A percentile compares a stretch with the other conserved stretches of the same genome.
Evolutionary conservation across 2,113 vertebrate species (phyloP).

Genomic region (Mellivora capensis): DNA sequence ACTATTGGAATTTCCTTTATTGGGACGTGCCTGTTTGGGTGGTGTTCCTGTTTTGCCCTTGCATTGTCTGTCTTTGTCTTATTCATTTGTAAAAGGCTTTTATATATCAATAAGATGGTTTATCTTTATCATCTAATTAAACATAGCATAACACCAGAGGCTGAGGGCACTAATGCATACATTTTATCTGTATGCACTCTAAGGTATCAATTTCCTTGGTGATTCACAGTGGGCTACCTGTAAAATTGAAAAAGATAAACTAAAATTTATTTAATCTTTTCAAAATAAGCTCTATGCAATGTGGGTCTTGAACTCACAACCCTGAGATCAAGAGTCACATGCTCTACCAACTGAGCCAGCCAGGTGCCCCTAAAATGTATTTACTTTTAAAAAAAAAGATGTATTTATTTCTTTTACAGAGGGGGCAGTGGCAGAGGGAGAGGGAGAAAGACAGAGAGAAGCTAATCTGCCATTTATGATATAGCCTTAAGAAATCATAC

Average conservation of each 20-base stretch:
- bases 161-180: neutral
- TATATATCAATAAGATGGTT: neutral
- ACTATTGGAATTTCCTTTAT: neutral
- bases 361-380: neutral
- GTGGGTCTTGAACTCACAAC: neutral
- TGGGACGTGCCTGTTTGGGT: neutral
- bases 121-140: neutral
- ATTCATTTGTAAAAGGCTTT: neutral
- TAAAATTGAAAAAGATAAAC: conserved; percentile 40
- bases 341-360: neutral
- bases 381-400: neutral
- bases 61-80: neutral
- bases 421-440: neutral
- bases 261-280: conserved; percentile 7
- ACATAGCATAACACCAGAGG: neutral
- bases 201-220: conserved; percentile 41
- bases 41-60: neutral
- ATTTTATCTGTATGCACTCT: neutral
- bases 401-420: neutral
- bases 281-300: neutral
- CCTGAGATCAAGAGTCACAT: neutral
- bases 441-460: neutral
- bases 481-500: neutral
- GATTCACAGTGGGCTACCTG: neutral
- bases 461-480: neutral